Percentiles rank a stretch among this genome's conserved stretches.
phyloP scores from a whole-genome alignment of 2,888 invertebrate genomes.

The Periphyllus acericola region DNA sequence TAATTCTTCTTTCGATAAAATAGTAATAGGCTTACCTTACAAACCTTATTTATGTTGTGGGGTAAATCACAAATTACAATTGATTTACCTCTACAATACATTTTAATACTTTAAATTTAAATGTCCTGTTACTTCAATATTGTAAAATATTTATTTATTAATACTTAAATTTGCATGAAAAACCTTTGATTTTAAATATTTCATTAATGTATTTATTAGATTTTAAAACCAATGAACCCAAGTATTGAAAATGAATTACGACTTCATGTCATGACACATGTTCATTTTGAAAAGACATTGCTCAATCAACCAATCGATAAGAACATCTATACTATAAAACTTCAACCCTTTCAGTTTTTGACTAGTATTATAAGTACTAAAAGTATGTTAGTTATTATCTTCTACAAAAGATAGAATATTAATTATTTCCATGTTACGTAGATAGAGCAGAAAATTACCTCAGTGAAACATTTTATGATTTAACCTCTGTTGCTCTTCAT shows the following conservation, averaged over 20 bases:
- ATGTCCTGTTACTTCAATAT: background rate
- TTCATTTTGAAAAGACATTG: conserved; percentile 6
- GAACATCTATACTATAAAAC: conserved; percentile 38
- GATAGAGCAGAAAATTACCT: conserved; percentile 84
- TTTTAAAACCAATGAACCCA: conserved; percentile 48
- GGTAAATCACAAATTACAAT: background rate
- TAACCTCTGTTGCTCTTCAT: conserved; percentile 95
- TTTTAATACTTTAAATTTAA: background rate
- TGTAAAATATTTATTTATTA: background rate
- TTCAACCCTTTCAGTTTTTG: conserved; percentile 44
- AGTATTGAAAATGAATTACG: conserved; percentile 55
- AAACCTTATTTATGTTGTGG: background rate
- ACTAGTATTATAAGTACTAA: conserved; percentile 37
- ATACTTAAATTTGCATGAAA: background rate
- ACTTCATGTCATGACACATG: conserved; percentile 49
- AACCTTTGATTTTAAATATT: background rate
- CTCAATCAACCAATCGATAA: conserved; percentile 30
- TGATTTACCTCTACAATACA: background rate
- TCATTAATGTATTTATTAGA: conserved; percentile 15
- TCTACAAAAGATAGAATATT: background rate
- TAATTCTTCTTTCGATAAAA: background rate
- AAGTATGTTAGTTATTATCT: conserved; percentile 1
- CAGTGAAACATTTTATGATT: conserved; percentile 94
- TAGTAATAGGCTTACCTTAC: background rate
- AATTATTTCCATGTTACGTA: background rate